Evolutionary conservation across 2,888 invertebrate species (phyloP).

Genomic region (Troglohyphantes excavatus): DNA sequence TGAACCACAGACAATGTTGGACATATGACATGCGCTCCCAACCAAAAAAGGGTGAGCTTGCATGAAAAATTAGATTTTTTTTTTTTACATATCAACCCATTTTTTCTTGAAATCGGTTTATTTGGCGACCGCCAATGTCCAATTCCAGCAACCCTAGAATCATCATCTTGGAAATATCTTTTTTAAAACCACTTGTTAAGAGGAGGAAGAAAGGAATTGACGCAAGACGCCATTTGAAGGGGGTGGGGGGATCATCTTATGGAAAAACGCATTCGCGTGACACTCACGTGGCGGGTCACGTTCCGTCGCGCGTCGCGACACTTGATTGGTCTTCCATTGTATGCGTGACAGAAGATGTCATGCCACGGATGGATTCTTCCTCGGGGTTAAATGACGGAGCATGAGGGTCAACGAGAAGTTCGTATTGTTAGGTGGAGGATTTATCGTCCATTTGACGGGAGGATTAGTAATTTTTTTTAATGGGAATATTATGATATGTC

Average conservation of each 20-base stretch:
- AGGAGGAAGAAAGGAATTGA: neutral
- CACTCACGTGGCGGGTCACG: slow-evolving; percentile 46
- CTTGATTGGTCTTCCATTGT: slow-evolving; percentile 44
- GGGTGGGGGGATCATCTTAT: neutral
- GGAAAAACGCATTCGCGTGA: slow-evolving; percentile 35
- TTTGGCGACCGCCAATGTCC: slow-evolving; percentile 2
- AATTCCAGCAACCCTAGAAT: slow-evolving; percentile 38
- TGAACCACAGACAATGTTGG: too few species aligned
- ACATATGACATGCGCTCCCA: too few species aligned
- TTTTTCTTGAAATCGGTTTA: too few species aligned
- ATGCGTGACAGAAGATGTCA: slow-evolving; percentile 15
- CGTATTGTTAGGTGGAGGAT: neutral
- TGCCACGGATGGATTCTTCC: neutral
- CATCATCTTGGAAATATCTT: slow-evolving; percentile 49
- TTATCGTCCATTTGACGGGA: neutral
- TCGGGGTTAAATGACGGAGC: slow-evolving; percentile 2
- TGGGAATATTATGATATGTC: too few species aligned
- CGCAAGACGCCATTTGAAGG: neutral
- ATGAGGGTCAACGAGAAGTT: neutral
- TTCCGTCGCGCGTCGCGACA: slow-evolving; percentile 40
- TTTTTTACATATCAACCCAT: too few species aligned
- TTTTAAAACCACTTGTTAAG: slow-evolving; percentile 31
- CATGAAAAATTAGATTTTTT: too few species aligned
- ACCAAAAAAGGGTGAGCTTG: too few species aligned
- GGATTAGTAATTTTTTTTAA: neutral